Conservation (phyloP, 2,797 vertebrate genomes). For the Micrastur ruficollis region DNA sequence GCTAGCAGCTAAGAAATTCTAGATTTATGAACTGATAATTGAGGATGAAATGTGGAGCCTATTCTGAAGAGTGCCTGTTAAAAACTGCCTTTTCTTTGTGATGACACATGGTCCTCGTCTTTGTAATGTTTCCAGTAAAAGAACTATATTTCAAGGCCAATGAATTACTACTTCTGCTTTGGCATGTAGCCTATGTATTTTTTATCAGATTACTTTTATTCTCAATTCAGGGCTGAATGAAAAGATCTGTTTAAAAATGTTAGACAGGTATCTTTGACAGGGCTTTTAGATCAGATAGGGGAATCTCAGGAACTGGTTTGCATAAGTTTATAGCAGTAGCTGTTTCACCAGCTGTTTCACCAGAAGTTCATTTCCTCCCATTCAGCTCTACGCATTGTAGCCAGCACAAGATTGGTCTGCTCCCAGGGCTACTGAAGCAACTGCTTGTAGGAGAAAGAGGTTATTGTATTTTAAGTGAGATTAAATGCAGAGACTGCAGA, state of each 20-base stretch:
- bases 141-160: background rate
- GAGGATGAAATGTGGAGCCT: background rate
- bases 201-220: constrained; percentile 43
- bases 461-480: background rate
- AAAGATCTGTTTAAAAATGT: constrained; percentile 17
- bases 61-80: background rate
- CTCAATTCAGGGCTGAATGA: constrained; percentile 22
- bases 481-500: background rate
- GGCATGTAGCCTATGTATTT: background rate
- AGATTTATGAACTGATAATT: constrained; percentile 27
- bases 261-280: background rate
- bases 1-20: background rate
- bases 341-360: background rate
- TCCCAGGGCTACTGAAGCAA: background rate
- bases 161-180: constrained; percentile 1
- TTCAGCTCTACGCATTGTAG: background rate
- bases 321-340: background rate
- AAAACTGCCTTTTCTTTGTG: background rate
- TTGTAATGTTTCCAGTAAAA: constrained; percentile 5
- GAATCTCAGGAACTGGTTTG: background rate
- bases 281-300: background rate
- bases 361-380: background rate
- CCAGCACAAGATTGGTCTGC: background rate
- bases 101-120: background rate
- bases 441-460: background rate